Base-by-base conservation (phyloP, 2,888 invertebrate species). In the Meandrusa payeni region DNA sequence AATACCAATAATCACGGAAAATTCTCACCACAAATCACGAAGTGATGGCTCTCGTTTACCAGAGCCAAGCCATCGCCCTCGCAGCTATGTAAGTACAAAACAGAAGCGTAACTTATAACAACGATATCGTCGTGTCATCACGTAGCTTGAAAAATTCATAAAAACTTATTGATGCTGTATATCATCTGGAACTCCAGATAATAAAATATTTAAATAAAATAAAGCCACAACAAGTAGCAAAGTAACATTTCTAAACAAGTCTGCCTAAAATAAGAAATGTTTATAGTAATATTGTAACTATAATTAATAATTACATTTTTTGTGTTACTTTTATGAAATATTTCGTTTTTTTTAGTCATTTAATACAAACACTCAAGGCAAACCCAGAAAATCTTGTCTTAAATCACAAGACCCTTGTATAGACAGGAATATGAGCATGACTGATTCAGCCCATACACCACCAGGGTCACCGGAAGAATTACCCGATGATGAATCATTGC, bases 401-500 rank as follows among this genome's bases (percentile, higher is more conserved):
- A 85, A 82, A 62, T 53, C 61, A 46, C 81, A 73, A 55, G 85
- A 82, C 22, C 62, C 62, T 40, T 75, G 68, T 51, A 58, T 69
- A 54, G 73, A 72, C 51, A 71, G 78, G 39, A 80, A 82, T 55
- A 52, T 77, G 46, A 81, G 77, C 52, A 77, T 80, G 76, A 81
- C 79, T 41, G 81, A 82, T 52, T 76, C 79, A 36, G 90, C 90
- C 27, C 88, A 89, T 59, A 91, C 91, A 50, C 91, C 89, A 51
- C 91, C 90, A 53, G 91, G 89, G 48, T 91, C 90, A 44, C 92
- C 89, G 9, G 91, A 91, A 63, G 89, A 91, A 41, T 66, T 90
- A 57, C 91, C 91, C 55, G 92, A 92, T 79, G 94, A 95, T 88
- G 95, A 94, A 59, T 95, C 95, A 47, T 79, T 95, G 48, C 92